These are phyloP conservation scores for Drosophila oshimai DNA, from an alignment of 1,140 invertebrate species.

Conservation along the genomic window DNA sequence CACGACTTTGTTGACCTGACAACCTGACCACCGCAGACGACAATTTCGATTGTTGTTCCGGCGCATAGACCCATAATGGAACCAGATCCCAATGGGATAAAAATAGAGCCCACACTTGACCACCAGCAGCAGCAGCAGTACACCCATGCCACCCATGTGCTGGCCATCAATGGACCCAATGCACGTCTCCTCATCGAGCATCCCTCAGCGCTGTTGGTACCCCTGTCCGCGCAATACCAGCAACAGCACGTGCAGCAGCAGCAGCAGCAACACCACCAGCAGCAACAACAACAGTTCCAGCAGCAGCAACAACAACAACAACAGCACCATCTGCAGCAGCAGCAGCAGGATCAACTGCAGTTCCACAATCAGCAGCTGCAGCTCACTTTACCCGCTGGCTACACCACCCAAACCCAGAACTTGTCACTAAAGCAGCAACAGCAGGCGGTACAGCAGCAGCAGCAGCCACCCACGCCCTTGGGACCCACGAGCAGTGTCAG, in stretches of 20 bases:
- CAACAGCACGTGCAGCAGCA: slow-evolving; percentile 65
- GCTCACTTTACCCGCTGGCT: slow-evolving; percentile 43
- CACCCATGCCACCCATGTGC: slow-evolving; percentile 75
- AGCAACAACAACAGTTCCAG: slow-evolving; percentile 53
- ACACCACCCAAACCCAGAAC: slow-evolving; percentile 18
- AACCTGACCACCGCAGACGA: slow-evolving; percentile 53
- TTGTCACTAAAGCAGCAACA: slow-evolving; percentile 64
- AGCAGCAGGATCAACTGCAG: slow-evolving; percentile 51
- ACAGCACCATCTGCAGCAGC: slow-evolving; percentile 44
- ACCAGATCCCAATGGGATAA: slow-evolving; percentile 83
- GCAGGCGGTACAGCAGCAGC: slow-evolving; percentile 59
- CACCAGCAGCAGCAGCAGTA: slow-evolving; percentile 73
- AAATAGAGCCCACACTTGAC: slow-evolving; percentile 81
- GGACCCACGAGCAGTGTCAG: slow-evolving; percentile 56
- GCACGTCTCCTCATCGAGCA: slow-evolving; percentile 78
- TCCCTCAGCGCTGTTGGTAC: slow-evolving; percentile 77
- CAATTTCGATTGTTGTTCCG: slow-evolving; percentile 78
- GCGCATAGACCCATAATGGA: slow-evolving; percentile 79
- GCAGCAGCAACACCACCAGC: slow-evolving; percentile 64
- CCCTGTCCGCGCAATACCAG: slow-evolving; percentile 72
- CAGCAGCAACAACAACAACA: slow-evolving; percentile 48
- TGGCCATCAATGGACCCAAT: slow-evolving; percentile 80
- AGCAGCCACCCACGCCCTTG: slow-evolving; percentile 56
- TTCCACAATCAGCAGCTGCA: slow-evolving; percentile 64
- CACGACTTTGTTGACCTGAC: slow-evolving; percentile 19